phyloP scores from a whole-genome alignment of 2,797 vertebrate species.

The Semaprochilodus insignis region DNA sequence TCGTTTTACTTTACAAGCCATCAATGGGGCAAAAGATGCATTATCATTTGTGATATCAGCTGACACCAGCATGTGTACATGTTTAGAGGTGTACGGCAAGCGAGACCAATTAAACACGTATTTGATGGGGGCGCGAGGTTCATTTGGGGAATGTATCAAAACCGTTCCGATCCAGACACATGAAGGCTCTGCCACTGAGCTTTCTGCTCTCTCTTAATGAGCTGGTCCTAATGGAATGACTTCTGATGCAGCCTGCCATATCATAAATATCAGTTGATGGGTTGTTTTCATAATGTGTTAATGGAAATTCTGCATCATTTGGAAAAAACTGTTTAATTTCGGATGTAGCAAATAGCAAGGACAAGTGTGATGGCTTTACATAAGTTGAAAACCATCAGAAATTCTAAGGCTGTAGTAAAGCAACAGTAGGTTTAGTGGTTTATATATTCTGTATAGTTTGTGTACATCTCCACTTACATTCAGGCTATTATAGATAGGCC shows the following conservation, averaged over 20 bases:
- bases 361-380: neutral
- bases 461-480: too few relatives aligned
- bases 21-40: slow-evolving; percentile 68
- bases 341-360: neutral
- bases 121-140: slow-evolving; percentile 51
- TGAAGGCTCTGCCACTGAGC: slow-evolving; percentile 43
- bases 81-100: slow-evolving; percentile 40
- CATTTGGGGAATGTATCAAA: slow-evolving; percentile 50
- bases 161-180: slow-evolving; percentile 42
- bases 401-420: neutral
- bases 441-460: neutral
- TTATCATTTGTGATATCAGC: slow-evolving; percentile 60
- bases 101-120: slow-evolving; percentile 56
- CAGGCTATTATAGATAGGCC: too few relatives aligned
- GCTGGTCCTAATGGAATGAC: slow-evolving; percentile 42
- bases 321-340: slow-evolving; percentile 10
- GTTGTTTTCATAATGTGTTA: slow-evolving; percentile 22
- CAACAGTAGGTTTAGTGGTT: neutral
- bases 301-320: slow-evolving; percentile 9
- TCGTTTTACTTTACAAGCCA: slow-evolving; percentile 68
- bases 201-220: slow-evolving; percentile 46
- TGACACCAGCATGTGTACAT: slow-evolving; percentile 53
- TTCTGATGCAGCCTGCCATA: slow-evolving; percentile 67
- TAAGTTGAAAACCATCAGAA: neutral
- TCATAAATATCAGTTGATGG: slow-evolving; percentile 25